Base-by-base conservation (phyloP, 1,140 invertebrate species). In the Drosophila triauraria region DNA sequence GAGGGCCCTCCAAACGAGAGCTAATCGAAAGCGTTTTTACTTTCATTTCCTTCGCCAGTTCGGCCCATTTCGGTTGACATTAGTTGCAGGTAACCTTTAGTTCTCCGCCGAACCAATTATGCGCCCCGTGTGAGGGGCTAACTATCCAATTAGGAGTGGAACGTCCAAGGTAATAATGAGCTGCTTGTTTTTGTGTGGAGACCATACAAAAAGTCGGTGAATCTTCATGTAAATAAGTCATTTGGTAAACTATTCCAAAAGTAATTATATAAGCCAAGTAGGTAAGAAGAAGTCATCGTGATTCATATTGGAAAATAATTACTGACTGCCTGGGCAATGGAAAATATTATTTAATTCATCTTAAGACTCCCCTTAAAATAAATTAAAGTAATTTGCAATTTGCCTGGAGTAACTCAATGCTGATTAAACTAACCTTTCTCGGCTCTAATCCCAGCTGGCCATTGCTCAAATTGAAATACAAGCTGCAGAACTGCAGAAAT, bases 1-100 rank as follows among this genome's bases (percentile, higher is more conserved):
- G 38, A 50, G 54, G 44, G 67, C 65, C 53, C 69, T 56, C 42
- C 53, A 50, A 58, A 23, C 47, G 30, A 72, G 67, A 72, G 68
- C 70, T 74, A 77, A 78, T 77, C 74, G 74, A 77, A 77, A 77
- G 63, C 74, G 74, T 78, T 78, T 78, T 68, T 69, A 69, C 74
- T 78, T 78, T 69, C 75, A 68, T 77, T 78, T 64, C 51, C 70
- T 59, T 51, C 44, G 46, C 64, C 30, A 72, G 69, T 72, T 72
- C 75, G 43, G 38, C 46, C 47, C 70, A 57, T 75, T 80, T 68
- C 42, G 30, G 57, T 68, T 57, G 61, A 80, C 78, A 80, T 68
- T 80, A 80, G 78, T 80, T 80, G 69, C 78, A 75, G 78, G 70
- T 48, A 60, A 62, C 57, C 63, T 79, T 75, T 75, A 23, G 43